These are phyloP conservation scores for Hippasteria phrygiana DNA, from an alignment of 53 echinoderm and acorn worm species.

Conservation along the genomic window DNA sequence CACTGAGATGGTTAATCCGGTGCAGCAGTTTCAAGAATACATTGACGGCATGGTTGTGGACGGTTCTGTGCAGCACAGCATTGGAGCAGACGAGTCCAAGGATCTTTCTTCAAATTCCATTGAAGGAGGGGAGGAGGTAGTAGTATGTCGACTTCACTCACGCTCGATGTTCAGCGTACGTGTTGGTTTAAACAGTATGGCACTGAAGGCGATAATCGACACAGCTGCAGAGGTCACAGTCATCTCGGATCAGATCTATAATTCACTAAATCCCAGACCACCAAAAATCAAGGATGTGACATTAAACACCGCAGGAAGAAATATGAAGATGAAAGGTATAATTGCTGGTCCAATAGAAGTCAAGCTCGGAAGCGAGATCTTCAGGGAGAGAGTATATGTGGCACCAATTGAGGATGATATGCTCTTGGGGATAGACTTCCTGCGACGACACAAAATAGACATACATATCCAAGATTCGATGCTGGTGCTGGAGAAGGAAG, in stretches of 20 bases:
- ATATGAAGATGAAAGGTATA: conserved; percentile 41
- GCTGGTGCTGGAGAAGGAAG: background rate
- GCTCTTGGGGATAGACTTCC: conserved; percentile 53
- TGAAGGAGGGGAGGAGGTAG: conserved; percentile 25
- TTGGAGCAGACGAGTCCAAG: background rate
- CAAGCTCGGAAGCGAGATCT: conserved; percentile 28
- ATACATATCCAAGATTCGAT: background rate
- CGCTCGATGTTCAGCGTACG: conserved; percentile 50
- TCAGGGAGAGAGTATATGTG: conserved; percentile 39
- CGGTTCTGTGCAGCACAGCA: background rate
- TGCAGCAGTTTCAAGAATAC: conserved; percentile 38
- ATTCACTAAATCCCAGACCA: conserved; percentile 43
- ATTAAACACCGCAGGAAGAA: conserved; percentile 53
- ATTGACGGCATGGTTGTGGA: conserved; percentile 1
- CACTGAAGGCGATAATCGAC: conserved; percentile 65
- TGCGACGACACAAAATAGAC: background rate
- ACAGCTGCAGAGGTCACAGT: conserved; percentile 68
- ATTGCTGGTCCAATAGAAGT: conserved; percentile 57
- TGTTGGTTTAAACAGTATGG: background rate
- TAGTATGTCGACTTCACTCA: conserved; percentile 40
- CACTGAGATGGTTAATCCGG: background rate
- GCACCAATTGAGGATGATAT: conserved; percentile 68
- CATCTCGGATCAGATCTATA: conserved; percentile 59
- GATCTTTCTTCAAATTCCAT: background rate
- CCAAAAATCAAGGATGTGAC: conserved; percentile 44